A percentile compares a stretch with the other conserved stretches of the same genome.
Evolutionary conservation across 2,888 invertebrate species (phyloP).

Genomic region (Metacarcinus magister): DNA sequence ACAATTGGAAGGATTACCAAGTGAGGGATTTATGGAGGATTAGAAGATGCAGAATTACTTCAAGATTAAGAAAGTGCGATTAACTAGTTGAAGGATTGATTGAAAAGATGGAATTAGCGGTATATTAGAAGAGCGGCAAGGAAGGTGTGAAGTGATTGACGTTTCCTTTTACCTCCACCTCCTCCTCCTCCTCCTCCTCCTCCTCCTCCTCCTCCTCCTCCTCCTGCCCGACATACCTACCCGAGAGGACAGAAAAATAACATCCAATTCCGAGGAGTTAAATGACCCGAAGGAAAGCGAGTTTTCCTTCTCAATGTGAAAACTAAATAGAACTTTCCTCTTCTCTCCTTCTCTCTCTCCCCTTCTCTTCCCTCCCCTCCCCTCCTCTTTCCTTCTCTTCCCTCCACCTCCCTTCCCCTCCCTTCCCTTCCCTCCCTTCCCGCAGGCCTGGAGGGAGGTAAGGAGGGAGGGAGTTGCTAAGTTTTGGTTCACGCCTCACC

Average conservation of each 20-base stretch:
- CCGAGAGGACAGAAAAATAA: neutral
- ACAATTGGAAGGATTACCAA: neutral
- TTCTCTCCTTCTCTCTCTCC: constrained; percentile 5
- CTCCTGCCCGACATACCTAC: neutral
- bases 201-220: neutral
- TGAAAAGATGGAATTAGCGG: neutral
- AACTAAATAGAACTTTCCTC: neutral
- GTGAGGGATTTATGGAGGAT: neutral
- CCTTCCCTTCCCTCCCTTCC: neutral
- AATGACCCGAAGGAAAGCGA: neutral
- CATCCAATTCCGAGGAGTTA: neutral
- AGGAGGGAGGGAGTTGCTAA: neutral
- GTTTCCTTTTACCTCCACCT: neutral
- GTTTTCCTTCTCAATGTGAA: constrained; percentile 35
- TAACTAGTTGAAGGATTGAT: constrained; percentile 11
- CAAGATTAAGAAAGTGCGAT: neutral
- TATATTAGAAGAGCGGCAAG: neutral
- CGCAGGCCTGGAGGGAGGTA: neutral
- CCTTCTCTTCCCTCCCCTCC: neutral
- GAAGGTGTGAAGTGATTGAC: neutral
- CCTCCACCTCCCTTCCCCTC: neutral
- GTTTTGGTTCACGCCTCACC: constrained; percentile 29
- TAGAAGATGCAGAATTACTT: neutral
- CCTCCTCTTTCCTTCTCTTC: neutral
- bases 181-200: neutral